Percentiles rank a stretch among this genome's conserved stretches.
Conservation (phyloP, 1,140 invertebrate genomes). For the Magallana gigas region DNA sequence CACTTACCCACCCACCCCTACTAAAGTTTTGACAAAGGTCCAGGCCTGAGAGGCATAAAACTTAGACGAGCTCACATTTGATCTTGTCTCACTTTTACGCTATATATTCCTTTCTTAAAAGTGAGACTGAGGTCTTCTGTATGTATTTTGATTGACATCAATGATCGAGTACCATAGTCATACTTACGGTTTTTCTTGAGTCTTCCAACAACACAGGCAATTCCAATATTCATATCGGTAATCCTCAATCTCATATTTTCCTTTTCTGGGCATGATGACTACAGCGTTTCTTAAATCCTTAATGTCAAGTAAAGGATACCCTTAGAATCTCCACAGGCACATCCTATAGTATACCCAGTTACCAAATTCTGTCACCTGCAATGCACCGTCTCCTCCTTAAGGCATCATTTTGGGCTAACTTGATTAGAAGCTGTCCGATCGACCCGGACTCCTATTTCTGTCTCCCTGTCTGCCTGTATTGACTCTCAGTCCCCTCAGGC, state of each 20-base stretch:
- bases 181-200: conserved; percentile 59
- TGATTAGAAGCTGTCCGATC: not conserved
- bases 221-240: conserved; percentile 48
- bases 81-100: too few species aligned
- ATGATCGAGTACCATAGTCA: too few species aligned
- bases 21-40: too few species aligned
- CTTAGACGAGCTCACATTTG: too few species aligned
- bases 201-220: conserved; percentile 58
- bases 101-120: too few species aligned
- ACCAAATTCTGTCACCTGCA: not conserved
- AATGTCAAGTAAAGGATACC: too few species aligned
- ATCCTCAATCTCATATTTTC: conserved; percentile 64
- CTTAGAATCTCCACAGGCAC: not conserved
- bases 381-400: not conserved
- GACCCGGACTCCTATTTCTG: not conserved
- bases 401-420: not conserved
- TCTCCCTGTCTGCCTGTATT: not conserved
- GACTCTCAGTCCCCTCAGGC: not conserved
- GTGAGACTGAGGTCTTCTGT: too few species aligned
- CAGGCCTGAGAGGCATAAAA: too few species aligned
- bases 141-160: too few species aligned
- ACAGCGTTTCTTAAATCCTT: too few species aligned
- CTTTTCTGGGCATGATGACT: not conserved
- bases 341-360: not conserved
- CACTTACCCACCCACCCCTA: too few species aligned